A percentile compares a stretch with the other conserved stretches of the same genome.
Conservation (phyloP, 2,888 invertebrate genomes). For the Tigriopus californicus region DNA sequence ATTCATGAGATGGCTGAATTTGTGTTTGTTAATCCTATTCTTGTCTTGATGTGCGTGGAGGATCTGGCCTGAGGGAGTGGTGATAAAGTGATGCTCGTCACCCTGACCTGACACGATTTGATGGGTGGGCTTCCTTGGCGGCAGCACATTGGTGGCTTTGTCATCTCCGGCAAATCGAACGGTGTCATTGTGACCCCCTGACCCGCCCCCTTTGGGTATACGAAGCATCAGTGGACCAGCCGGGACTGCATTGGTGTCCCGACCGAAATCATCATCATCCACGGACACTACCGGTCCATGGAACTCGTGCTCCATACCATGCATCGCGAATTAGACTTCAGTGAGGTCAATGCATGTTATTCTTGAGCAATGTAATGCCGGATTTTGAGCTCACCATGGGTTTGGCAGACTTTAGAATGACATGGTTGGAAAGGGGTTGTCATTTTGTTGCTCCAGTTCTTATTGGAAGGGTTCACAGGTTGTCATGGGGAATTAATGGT, state of each 20-base stretch:
- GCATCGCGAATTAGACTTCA: too few species aligned
- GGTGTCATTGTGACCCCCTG: neutral
- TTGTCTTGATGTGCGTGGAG: neutral
- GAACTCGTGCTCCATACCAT: neutral
- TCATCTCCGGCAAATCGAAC: too few species aligned
- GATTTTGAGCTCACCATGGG: too few species aligned
- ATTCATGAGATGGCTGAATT: slow-evolving; percentile 4
- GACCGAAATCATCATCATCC: neutral
- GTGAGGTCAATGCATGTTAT: too few species aligned
- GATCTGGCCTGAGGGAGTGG: neutral
- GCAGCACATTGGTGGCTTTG: too few species aligned
- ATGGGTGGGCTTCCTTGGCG: neutral
- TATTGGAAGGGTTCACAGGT: too few species aligned
- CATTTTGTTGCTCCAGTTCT: too few species aligned
- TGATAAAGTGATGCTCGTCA: neutral
- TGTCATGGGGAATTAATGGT: too few species aligned
- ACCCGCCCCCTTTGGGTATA: neutral
- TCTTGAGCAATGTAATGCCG: too few species aligned
- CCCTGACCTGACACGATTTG: neutral
- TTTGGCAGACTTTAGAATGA: too few species aligned
- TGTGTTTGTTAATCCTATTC: neutral
- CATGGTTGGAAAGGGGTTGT: too few species aligned
- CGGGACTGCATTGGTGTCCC: neutral
- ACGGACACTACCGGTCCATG: slow-evolving; percentile 3
- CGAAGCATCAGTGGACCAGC: neutral